Base-by-base conservation (phyloP, 2,888 invertebrate genomes). In the Germaria angustata region DNA sequence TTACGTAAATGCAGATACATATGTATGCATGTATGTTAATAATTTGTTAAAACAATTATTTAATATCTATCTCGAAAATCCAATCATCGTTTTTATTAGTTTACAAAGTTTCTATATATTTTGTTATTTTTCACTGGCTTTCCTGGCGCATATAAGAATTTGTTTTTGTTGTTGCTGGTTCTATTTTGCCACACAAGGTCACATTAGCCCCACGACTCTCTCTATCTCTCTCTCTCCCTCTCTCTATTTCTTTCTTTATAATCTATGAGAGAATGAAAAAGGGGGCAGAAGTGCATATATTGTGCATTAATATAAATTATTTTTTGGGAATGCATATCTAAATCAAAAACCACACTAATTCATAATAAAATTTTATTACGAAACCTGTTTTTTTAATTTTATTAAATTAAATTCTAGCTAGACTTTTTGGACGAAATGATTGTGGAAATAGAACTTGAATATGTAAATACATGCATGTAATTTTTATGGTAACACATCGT, bases 161-260 rank as follows among this genome's bases (percentile, higher is more conserved):
- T 69, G 20, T 36, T 13, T 22, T 65, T 24, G 34, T 65, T 49
- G 32, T 20, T 51, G 13, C 24, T 63, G 7, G 8, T 69, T 20
- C 57, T 55, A 22, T n/a, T n/a, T 69, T 44, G 44, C 55, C n/a
- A 53, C 34, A 53, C 63, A 73, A 73, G 63, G 73, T 73, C 63
- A 73, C n/a, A 63, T 53, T 22, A n/a, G 41, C n/a, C 41, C 53
- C 51, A 51, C 39, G 17, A 22, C 17, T 28, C 15, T 11, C 15
- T 13, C n/a, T 36, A 66, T 36, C 32, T 34, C 20, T 41, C n/a
- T n/a, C n/a, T n/a, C n/a, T n/a, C n/a, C n/a, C n/a, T n/a, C n/a
- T n/a, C n/a, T n/a, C n/a, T n/a, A n/a, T n/a, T n/a, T n/a, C n/a
- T n/a, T n/a, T n/a, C n/a, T n/a, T n/a, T n/a, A n/a, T n/a, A n/a